Base-by-base conservation (phyloP, 2,113 vertebrate species). In the Pardalotus punctatus region DNA sequence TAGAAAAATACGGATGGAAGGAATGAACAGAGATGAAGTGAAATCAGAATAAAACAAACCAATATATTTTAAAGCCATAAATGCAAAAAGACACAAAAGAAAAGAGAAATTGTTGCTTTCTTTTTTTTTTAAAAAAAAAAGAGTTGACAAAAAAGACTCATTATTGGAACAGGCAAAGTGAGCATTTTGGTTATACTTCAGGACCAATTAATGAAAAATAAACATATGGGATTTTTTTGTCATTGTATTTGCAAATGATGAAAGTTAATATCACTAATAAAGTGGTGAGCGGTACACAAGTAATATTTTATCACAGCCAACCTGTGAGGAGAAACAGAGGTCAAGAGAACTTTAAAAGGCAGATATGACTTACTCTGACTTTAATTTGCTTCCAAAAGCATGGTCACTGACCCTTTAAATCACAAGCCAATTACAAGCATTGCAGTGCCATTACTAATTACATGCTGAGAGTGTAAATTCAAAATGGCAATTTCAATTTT, bases 401-500 rank as follows among this genome's bases (percentile, higher is more conserved):
- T 57, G 77, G 83, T 92, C 81, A 95, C 43, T 95, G 95, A 97
- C 88, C 81, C 92, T 95, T 97, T 94, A 97, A 97, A 96, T 97
- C 47, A 80, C 85, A 84, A 97, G 89, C 66, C 87, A 97, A 95
- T 97, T 97, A 96, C 47, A 86, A 93, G 86, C 76, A 97, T 96
- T 86, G 91, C 93, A 92, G 76, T 96, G n/a, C 61, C 85, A 97
- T 96, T 93, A 96, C 91, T 97, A 97, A 98, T 96, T 97, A 93
- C 85, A 95, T 80, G 71, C 92, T 94, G 96, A 90, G 73, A 81
- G 67, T 93, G 85, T 96, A 97, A 96, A 97, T 97, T 97, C 96
- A 97, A 97, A 98, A 96, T 86, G 79, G 69, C 71, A 94, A 97
- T 97, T 98, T 98, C 91, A 96, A 96, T 98, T 97, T 97, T 95